Percentiles rank a stretch among this genome's conserved stretches.
Conservation (phyloP, 2,797 vertebrate species). For the Sebastes diaconus region DNA sequence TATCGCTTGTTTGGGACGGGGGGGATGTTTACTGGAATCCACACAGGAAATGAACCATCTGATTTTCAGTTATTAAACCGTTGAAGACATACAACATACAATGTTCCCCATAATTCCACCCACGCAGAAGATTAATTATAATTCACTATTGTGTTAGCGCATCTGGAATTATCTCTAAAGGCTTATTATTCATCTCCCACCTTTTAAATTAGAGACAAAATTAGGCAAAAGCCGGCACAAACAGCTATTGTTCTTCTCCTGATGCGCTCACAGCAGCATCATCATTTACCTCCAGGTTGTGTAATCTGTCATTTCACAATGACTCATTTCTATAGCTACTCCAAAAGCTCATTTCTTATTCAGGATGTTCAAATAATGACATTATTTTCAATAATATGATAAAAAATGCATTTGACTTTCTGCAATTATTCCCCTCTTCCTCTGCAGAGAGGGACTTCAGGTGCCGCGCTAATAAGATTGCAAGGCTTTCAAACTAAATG, state of each 20-base stretch:
- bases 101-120: conserved; percentile 41
- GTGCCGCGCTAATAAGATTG: conserved; percentile 49
- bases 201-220: conserved; percentile 38
- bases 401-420: conserved; percentile 39
- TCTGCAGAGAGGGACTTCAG: conserved; percentile 26
- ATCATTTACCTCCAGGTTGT: conserved; percentile 38
- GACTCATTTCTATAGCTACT: conserved; percentile 43
- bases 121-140: conserved; percentile 51
- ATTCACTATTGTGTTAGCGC: conserved; percentile 40
- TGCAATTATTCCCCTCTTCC: conserved; percentile 29
- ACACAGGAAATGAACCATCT: conserved; percentile 25
- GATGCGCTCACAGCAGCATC: conserved; percentile 36
- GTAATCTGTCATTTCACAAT: conserved; percentile 26
- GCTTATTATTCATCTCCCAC: conserved; percentile 39
- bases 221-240: conserved; percentile 9
- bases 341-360: conserved; percentile 36
- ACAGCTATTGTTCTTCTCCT: conserved; percentile 31
- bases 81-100: conserved; percentile 32
- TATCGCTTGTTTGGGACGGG: neutral
- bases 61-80: conserved; percentile 42
- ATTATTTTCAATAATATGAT: conserved; percentile 46
- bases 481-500: conserved; percentile 49
- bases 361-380: conserved; percentile 50
- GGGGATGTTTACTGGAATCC: conserved; percentile 1
- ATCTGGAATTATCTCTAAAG: conserved; percentile 43